Conservation (phyloP, 2,888 invertebrate genomes). For the Drosophila lutescens region DNA sequence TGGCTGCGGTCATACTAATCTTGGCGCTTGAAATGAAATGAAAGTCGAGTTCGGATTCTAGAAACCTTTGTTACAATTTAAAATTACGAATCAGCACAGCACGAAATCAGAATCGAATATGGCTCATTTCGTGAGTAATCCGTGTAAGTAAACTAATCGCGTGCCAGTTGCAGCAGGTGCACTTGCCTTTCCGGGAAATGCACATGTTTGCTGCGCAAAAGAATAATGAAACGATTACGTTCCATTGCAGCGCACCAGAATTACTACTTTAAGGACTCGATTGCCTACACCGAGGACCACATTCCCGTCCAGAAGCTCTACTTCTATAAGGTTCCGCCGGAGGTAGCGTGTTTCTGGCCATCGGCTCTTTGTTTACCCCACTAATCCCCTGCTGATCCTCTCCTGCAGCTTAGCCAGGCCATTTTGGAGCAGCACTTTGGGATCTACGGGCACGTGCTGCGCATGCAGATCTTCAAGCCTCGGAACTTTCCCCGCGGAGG, state of each 20-base stretch:
- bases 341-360: background rate
- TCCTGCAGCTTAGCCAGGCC: background rate
- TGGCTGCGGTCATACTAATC: background rate
- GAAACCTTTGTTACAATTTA: background rate
- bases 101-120: background rate
- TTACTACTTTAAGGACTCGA: constrained; percentile 25
- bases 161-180: background rate
- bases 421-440: background rate
- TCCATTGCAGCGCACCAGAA: constrained; percentile 34
- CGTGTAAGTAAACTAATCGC: background rate
- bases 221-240: background rate
- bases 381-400: background rate
- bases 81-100: background rate
- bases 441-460: background rate
- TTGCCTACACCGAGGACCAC: constrained; percentile 17
- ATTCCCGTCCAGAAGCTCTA: constrained; percentile 43
- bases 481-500: background rate
- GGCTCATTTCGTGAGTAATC: background rate
- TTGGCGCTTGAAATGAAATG: background rate
- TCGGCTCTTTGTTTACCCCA: background rate
- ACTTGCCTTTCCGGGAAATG: background rate
- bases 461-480: background rate
- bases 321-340: background rate
- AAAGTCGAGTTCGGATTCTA: too few species aligned
- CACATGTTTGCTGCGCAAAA: background rate